A percentile compares a stretch with the other conserved stretches of the same genome.
phyloP scores from a whole-genome alignment of 2,113 vertebrate species.

The Phoxinus phoxinus region DNA sequence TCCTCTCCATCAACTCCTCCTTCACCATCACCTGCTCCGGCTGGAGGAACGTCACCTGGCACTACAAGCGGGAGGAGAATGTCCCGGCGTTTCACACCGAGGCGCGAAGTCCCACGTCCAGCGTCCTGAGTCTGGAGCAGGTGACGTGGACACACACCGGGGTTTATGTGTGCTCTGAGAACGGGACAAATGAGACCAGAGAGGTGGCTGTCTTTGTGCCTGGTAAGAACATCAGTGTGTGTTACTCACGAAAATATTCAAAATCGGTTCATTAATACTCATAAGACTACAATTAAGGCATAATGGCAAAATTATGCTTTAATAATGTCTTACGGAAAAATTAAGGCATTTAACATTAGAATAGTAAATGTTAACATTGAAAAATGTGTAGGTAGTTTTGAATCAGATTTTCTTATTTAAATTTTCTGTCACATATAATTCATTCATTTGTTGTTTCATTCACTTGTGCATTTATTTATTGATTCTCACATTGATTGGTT shows the following conservation, averaged over 20 bases:
- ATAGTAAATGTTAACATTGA: background rate
- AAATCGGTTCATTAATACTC: background rate
- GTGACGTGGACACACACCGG: constrained; percentile 85
- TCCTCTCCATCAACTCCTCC: constrained; percentile 79
- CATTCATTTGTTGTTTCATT: background rate
- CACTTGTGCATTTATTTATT: background rate
- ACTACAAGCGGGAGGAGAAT: constrained; percentile 65
- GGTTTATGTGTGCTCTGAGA: constrained; percentile 82
- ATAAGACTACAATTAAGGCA: no score
- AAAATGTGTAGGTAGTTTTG: background rate
- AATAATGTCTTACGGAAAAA: no score
- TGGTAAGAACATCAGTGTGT: constrained; percentile 72
- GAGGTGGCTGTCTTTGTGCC: constrained; percentile 89
- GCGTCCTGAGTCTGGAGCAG: constrained; percentile 75
- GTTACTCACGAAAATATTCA: background rate
- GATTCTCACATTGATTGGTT: background rate
- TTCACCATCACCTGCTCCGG: constrained; percentile 82
- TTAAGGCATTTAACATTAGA: background rate
- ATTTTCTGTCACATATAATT: background rate
- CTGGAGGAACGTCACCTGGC: constrained; percentile 74
- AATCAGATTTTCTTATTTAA: background rate
- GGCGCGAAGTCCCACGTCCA: constrained; percentile 69
- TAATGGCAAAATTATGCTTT: no score
- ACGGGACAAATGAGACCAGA: constrained; percentile 55
- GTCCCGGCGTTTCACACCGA: constrained; percentile 54